Percentiles rank a stretch among this genome's conserved stretches.
These are phyloP conservation scores for Macropodus opercularis DNA, from an alignment of 2,797 vertebrate species.

Conservation along the genomic window DNA sequence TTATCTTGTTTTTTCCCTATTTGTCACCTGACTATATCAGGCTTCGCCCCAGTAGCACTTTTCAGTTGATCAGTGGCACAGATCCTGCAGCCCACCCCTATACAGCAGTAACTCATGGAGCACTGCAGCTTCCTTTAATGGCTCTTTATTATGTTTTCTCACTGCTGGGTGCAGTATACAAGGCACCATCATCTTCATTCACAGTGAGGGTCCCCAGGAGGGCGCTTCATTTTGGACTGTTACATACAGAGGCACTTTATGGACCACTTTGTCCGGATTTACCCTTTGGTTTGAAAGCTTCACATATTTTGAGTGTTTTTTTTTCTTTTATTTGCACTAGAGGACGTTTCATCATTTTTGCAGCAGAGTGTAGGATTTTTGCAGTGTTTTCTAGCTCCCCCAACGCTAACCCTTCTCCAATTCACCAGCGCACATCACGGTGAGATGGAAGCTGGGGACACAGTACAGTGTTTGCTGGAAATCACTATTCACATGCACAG, in stretches of 20 bases:
- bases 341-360: background rate
- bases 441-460: background rate
- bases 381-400: background rate
- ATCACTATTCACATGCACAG: slow-evolving; percentile 12
- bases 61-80: too few species aligned
- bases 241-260: background rate
- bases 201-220: background rate
- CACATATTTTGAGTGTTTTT: background rate
- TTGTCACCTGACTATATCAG: too few species aligned
- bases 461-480: background rate
- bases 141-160: background rate
- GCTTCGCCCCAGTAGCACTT: too few species aligned
- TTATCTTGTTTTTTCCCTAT: too few species aligned
- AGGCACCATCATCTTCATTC: background rate
- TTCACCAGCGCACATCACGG: background rate
- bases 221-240: background rate
- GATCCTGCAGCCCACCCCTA: too few species aligned
- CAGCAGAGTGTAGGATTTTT: too few species aligned
- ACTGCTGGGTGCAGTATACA: background rate
- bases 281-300: background rate
- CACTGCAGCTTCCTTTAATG: background rate
- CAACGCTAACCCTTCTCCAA: background rate
- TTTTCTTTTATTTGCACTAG: background rate
- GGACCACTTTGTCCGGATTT: background rate
- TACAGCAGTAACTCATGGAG: background rate